Percentiles rank a stretch among this genome's conserved stretches.
phyloP scores from a whole-genome alignment of 2,797 vertebrate genomes.

The Sebastes umbrosus region DNA sequence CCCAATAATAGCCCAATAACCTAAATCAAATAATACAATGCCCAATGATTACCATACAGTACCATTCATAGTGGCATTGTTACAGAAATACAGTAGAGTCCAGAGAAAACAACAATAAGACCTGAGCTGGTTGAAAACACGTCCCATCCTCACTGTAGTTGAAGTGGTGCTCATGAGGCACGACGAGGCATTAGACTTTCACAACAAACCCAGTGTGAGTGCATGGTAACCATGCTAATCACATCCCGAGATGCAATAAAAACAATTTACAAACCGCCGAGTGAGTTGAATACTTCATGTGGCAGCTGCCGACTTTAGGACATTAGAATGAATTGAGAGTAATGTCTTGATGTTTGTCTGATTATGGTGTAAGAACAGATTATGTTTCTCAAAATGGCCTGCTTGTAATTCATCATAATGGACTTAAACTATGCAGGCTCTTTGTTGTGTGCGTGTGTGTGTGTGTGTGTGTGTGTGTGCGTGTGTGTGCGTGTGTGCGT shows the following conservation, averaged over 20 bases:
- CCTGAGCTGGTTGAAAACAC: neutral
- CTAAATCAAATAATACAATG: neutral
- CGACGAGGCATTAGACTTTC: fast-evolving
- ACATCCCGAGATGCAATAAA: conserved; percentile 8
- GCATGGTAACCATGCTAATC: conserved; percentile 1
- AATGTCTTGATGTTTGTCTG: conserved; percentile 8
- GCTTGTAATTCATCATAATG: conserved; percentile 2
- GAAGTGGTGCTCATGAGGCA: neutral
- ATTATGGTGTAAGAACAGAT: conserved; percentile 11
- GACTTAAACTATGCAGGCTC: neutral
- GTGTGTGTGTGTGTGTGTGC: neutral
- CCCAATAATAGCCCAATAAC: neutral
- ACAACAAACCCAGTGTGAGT: conserved; percentile 1
- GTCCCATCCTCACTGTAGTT: neutral
- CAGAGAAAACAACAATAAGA: neutral
- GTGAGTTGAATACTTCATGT: conserved; percentile 6
- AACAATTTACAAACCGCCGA: neutral
- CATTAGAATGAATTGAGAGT: conserved; percentile 1
- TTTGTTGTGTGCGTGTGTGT: neutral
- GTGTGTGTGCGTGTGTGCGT: neutral
- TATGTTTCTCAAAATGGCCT: neutral
- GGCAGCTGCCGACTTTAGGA: conserved; percentile 9
- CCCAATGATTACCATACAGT: neutral
- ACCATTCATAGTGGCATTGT: neutral
- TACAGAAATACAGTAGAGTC: neutral